Evolutionary conservation across 2,113 vertebrate species (phyloP).

Genomic region (Crotalus viridis): DNA sequence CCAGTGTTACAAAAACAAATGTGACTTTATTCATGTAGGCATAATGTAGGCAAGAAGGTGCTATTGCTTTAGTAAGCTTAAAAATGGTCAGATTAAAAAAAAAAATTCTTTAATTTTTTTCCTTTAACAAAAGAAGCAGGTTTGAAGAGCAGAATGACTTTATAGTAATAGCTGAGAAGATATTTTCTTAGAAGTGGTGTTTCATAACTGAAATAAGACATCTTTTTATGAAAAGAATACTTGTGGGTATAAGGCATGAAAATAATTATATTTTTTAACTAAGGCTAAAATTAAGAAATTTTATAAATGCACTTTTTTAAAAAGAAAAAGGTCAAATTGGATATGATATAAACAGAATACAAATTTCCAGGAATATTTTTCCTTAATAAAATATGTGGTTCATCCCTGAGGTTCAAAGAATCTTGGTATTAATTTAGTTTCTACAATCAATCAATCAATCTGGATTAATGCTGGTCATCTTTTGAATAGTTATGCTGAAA

Average conservation of each 20-base stretch:
- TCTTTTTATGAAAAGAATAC: not conserved
- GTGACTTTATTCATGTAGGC: not conserved
- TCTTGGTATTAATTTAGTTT: not conserved
- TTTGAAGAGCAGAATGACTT: not conserved
- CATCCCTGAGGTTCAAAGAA: not conserved
- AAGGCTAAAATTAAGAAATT: no score
- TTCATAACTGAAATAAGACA: not conserved
- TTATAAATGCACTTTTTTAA: no score
- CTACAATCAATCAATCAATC: not conserved
- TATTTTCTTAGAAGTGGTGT: not conserved
- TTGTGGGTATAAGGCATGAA: not conserved
- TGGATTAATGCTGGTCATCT: not conserved
- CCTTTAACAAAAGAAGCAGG: not conserved
- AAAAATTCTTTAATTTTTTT: no score
- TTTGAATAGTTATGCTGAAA: not conserved
- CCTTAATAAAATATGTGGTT: not conserved
- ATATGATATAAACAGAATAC: not conserved
- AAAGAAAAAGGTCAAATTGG: not conserved
- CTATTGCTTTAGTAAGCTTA: not conserved
- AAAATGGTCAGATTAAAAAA: not conserved
- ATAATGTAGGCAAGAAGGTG: not conserved
- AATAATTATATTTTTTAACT: not conserved
- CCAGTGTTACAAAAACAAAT: not conserved
- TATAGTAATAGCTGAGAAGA: not conserved
- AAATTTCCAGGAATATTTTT: not conserved